Base-by-base conservation (phyloP, 23 tunicate genomes). In the Ascidia mentula region DNA sequence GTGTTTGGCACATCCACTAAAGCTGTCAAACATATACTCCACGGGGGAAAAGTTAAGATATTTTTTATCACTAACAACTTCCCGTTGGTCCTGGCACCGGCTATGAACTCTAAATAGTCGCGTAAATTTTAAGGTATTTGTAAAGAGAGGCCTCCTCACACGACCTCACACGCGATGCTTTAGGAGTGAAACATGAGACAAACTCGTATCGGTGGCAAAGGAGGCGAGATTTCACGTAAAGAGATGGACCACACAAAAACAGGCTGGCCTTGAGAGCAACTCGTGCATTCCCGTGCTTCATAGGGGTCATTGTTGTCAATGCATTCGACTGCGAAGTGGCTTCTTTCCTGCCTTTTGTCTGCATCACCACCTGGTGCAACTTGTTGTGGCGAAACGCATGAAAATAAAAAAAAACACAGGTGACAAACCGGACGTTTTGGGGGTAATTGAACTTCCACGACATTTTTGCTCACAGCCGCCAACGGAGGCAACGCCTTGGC, bases 41-140 rank as follows among this genome's bases (percentile, higher is more conserved):
- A 1, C 24, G 22, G 28, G 7, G 28, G 65, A 53, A 53, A 53
- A n/a, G n/a, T n/a, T n/a, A n/a, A n/a, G n/a, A n/a, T n/a, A n/a
- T n/a, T n/a, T n/a, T n/a, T n/a, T n/a, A n/a, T 53, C 22, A 5
- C 12, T 28, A 3, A 9, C 7, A 5, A 28, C 65, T 20, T 53
- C 65, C 22, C 65, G 65, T 53, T 53, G 65, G 65, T 53, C 65
- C 13, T 28, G 65, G n/a, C n/a, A n/a, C n/a, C n/a, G n/a, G n/a
- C n/a, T n/a, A n/a, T n/a, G n/a, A n/a, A n/a, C n/a, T n/a, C n/a
- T n/a, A n/a, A n/a, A n/a, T n/a, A n/a, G n/a, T 53, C 65, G 65
- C 65, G 28, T 9, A 20, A 9, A 53, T 53, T 53, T 9, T 20
- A 53, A 6, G 24, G 65, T 1, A 28, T 53, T 42, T 42, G 53